These are phyloP conservation scores for Menidia beryllina DNA, from an alignment of 2,113 vertebrate genomes.

Conservation along the genomic window DNA sequence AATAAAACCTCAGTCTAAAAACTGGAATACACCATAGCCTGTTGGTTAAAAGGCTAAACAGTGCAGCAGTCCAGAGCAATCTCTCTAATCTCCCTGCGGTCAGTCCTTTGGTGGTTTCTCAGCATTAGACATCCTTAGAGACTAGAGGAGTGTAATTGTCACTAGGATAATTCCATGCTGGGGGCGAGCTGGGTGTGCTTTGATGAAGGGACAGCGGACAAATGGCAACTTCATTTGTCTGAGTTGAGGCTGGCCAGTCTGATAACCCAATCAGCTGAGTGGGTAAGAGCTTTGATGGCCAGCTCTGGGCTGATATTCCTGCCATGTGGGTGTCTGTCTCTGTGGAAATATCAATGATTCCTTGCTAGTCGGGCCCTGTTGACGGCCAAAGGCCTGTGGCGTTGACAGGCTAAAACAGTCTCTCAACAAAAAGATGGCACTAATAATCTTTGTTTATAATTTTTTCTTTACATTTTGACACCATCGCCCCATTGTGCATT, in stretches of 20 bases:
- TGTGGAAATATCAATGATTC: conserved; percentile 61
- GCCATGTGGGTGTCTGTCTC: conserved; percentile 38
- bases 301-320: conserved; percentile 41
- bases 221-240: conserved; percentile 68
- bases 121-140: conserved; percentile 47
- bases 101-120: conserved; percentile 49
- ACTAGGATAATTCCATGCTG: conserved; percentile 58
- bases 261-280: conserved; percentile 68
- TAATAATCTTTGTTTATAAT: conserved; percentile 32
- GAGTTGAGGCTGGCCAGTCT: conserved; percentile 51
- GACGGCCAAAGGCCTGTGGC: conserved; percentile 34
- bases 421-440: conserved; percentile 19
- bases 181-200: conserved; percentile 23
- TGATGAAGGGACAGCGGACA: conserved; percentile 50
- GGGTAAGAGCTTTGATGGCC: conserved; percentile 52
- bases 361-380: conserved; percentile 52
- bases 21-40: conserved; percentile 5
- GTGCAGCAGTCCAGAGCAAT: conserved; percentile 61
- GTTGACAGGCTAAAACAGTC: conserved; percentile 21
- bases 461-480: conserved; percentile 30
- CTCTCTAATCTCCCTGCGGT: conserved; percentile 64
- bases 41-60: conserved; percentile 29
- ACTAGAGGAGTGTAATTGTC: conserved; percentile 55
- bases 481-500: conserved; percentile 40
- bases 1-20: neutral